Percentiles rank a stretch among this genome's conserved stretches.
These are phyloP conservation scores for Nycticryphes semicollaris DNA, from an alignment of 2,113 vertebrate species.

Conservation along the genomic window DNA sequence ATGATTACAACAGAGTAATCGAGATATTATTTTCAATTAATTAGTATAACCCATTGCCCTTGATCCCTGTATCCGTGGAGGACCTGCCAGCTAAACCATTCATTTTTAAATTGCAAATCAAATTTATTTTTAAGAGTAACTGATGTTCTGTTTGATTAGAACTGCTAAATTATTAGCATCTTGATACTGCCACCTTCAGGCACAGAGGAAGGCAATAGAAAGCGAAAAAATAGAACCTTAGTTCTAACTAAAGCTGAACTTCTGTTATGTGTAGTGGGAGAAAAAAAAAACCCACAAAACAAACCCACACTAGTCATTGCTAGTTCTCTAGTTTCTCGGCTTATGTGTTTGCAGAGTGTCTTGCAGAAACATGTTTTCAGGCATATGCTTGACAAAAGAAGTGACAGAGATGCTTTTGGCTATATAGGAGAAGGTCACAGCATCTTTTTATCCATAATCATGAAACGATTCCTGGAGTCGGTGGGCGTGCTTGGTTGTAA, in stretches of 20 bases:
- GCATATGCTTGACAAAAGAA: background rate
- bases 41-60: background rate
- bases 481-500: background rate
- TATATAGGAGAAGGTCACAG: background rate
- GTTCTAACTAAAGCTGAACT: background rate
- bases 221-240: background rate
- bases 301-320: background rate
- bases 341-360: background rate
- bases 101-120: background rate
- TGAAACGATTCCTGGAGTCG: background rate
- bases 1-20: background rate
- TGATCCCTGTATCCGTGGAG: background rate
- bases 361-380: background rate
- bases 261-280: background rate
- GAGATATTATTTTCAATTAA: background rate
- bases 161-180: background rate
- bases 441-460: background rate
- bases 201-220: background rate
- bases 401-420: background rate
- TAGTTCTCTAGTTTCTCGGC: background rate
- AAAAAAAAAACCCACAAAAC: background rate
- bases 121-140: background rate
- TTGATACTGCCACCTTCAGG: constrained; percentile 45
- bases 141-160: background rate
- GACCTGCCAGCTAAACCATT: background rate